Evolutionary conservation across 35 echinoderm and acorn worm genomes (phyloP).

Genomic region (Apostichopus japonicus): DNA sequence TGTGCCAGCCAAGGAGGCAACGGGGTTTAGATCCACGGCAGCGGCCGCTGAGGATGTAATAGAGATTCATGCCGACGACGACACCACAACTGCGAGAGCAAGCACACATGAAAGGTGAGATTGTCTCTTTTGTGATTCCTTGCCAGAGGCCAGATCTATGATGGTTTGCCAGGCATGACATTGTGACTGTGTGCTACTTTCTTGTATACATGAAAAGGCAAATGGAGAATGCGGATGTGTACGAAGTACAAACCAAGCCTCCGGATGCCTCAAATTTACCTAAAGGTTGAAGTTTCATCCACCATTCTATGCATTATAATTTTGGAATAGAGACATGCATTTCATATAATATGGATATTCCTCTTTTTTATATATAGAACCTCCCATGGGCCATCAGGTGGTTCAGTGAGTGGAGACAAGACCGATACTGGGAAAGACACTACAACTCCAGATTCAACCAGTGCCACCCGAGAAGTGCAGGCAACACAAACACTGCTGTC

Average conservation of each 20-base stretch:
- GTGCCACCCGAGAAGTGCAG: not conserved
- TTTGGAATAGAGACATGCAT: too few relatives aligned
- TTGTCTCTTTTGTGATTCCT: not conserved
- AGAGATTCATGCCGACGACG: not conserved
- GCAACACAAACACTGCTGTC: not conserved
- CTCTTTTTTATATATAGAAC: not conserved
- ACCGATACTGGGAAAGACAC: not conserved
- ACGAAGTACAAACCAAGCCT: too few relatives aligned
- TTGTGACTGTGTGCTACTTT: not conserved
- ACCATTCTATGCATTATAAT: not conserved
- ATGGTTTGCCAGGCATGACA: not conserved
- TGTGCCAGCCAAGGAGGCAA: not conserved
- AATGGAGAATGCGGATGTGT: too few relatives aligned
- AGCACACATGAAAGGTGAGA: constrained; percentile 4
- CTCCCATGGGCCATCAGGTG: not conserved
- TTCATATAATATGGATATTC: not conserved
- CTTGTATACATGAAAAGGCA: too few relatives aligned
- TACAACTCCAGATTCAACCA: not conserved
- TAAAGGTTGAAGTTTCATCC: not conserved
- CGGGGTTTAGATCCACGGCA: too few relatives aligned
- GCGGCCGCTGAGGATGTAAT: too few relatives aligned
- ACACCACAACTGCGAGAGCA: not conserved
- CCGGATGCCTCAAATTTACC: not conserved
- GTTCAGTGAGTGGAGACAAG: not conserved
- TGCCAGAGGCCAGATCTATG: not conserved